Evolutionary conservation across 1,140 invertebrate genomes (phyloP).

Genomic region (Leucophenga varia): DNA sequence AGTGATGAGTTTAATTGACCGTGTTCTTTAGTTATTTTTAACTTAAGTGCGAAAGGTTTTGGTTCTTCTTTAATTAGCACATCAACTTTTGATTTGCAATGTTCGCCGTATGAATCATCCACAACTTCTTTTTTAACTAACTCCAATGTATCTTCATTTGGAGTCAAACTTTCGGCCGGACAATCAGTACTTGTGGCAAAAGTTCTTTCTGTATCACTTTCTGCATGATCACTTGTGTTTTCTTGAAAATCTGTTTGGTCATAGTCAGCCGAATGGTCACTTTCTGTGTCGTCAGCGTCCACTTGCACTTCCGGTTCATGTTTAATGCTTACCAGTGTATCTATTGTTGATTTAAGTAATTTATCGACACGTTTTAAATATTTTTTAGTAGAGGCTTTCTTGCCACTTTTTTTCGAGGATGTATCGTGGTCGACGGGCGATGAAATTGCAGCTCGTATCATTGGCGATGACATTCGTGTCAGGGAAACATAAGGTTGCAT

Average conservation of each 20-base stretch:
- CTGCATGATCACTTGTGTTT: too few species aligned
- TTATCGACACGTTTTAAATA: slow-evolving; percentile 50
- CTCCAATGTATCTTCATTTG: too few species aligned
- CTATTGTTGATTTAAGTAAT: slow-evolving; percentile 44
- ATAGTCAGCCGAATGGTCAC: slow-evolving; percentile 8
- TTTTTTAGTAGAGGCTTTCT: slow-evolving; percentile 39
- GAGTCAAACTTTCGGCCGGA: too few species aligned
- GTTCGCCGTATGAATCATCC: background rate
- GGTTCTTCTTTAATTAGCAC: slow-evolving; percentile 30
- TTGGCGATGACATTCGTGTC: slow-evolving; percentile 29
- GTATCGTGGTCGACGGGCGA: slow-evolving; percentile 13
- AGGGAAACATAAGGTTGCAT: slow-evolving; percentile 30
- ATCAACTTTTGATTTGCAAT: background rate
- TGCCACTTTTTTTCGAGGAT: slow-evolving; percentile 15
- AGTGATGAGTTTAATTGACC: slow-evolving; percentile 48
- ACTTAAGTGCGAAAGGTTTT: slow-evolving; percentile 34
- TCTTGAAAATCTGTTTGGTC: too few species aligned
- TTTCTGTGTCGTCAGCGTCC: slow-evolving; percentile 16
- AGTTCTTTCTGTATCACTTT: slow-evolving; percentile 16
- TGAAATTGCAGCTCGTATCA: slow-evolving; percentile 14
- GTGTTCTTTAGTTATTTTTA: slow-evolving; percentile 51
- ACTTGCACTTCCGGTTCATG: slow-evolving; percentile 50
- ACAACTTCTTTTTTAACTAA: slow-evolving; percentile 3
- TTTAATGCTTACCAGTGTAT: slow-evolving; percentile 47
- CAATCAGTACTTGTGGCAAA: too few species aligned